These are phyloP conservation scores for Arctocebus calabarensis DNA, from an alignment of 2,797 vertebrate genomes.

Conservation along the genomic window DNA sequence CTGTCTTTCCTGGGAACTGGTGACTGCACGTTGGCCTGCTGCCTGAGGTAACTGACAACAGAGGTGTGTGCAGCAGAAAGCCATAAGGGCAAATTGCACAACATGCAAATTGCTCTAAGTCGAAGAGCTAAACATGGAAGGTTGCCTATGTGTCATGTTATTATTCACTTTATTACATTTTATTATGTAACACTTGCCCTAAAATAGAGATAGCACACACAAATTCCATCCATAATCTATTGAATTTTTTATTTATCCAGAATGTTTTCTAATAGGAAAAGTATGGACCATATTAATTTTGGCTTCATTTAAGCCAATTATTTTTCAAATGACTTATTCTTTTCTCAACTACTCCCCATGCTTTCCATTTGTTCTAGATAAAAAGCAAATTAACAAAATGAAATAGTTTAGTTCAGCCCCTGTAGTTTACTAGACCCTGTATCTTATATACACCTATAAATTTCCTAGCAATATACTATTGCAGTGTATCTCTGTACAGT, in stretches of 20 bases:
- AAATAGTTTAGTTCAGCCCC: neutral
- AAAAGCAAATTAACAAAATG: neutral
- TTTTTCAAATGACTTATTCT: slow-evolving; percentile 16
- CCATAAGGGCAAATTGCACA: neutral
- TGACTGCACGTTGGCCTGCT: neutral
- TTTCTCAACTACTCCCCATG: neutral
- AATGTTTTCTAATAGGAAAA: neutral
- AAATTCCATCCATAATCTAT: neutral
- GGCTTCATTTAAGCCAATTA: neutral
- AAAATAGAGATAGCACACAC: neutral
- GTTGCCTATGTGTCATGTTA: neutral
- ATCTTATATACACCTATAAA: neutral
- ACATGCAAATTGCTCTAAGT: neutral
- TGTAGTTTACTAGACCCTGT: neutral
- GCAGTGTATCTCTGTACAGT: neutral
- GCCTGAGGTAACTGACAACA: neutral
- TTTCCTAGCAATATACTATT: neutral
- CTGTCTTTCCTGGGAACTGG: neutral
- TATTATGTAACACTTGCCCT: neutral
- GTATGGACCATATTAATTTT: neutral
- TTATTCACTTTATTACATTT: neutral
- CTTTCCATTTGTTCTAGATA: neutral
- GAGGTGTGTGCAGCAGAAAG: neutral
- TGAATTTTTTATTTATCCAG: slow-evolving; percentile 1
- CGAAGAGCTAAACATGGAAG: neutral